Base-by-base conservation (phyloP, 2,797 vertebrate genomes). In the Pseudochaenichthys georgianus region DNA sequence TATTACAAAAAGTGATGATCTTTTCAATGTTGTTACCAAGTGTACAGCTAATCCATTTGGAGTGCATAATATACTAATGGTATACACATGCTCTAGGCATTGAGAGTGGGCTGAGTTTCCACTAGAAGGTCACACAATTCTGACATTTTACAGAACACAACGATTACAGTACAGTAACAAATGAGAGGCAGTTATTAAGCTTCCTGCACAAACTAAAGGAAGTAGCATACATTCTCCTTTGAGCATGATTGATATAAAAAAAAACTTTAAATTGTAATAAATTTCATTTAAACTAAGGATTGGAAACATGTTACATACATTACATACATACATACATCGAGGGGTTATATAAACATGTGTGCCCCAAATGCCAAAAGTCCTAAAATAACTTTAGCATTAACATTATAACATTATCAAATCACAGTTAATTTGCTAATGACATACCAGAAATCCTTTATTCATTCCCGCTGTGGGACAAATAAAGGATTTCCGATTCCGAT, bases 71-170 rank as follows among this genome's bases (percentile, higher is more conserved):
- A 19, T 47, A 8, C 50, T 65, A 2, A 66, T 10, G 21, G 19
- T 43, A 31, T 23, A 19, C 13, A 43, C 55, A 47, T 70, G 63
- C 43, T 38, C 10, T 3, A 45, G 43, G 71, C 51, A 48, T 51
- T 31, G 45, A 67, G 19, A 47, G 50, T 59, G 63, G 45, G 60
- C 52, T 72, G 65, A 65, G 34, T 50, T 64, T 82, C 48, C 57
- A 52, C 50, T 52, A 21, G 21, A 55, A 59, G 61, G 54, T 77
- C 71, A 78, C 28, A 54, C 16, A 62, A 47, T 43, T 54, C 47
- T 68, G 19, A 64, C 41, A 72, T 66, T 77, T 73, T 45, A 46
- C 52, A 64, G 45, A 51, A 31, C n/a, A 3, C 73, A 73, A 42
- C 23, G 51, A 31, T 53, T 61, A 64, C 66, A 42, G 63, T 31